These are phyloP conservation scores for Chascanopsetta lugubris DNA, from an alignment of 2,113 vertebrate genomes.

Conservation along the genomic window DNA sequence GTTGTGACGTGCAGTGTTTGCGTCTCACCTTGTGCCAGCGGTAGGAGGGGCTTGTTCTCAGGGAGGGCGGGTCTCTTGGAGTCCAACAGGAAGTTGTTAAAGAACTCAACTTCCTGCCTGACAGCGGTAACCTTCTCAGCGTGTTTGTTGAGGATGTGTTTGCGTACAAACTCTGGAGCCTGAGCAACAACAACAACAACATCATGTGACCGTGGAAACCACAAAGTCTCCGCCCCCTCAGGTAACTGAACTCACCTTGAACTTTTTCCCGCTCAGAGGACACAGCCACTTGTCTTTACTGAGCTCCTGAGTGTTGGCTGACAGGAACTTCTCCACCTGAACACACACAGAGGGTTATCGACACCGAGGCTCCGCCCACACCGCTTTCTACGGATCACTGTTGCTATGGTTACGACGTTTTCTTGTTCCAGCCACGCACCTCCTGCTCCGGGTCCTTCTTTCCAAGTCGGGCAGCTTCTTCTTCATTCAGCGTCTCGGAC, in stretches of 20 bases:
- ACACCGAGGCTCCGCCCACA: too few relatives aligned
- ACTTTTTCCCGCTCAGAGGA: conserved; percentile 94
- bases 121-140: conserved; percentile 89
- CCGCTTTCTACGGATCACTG: too few relatives aligned
- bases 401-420: too few relatives aligned
- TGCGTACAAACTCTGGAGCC: conserved; percentile 96
- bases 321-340: conserved; percentile 90
- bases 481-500: conserved; percentile 85
- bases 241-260: conserved; percentile 77
- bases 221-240: not conserved
- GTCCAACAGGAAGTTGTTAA: conserved; percentile 91
- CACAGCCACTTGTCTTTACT: conserved; percentile 96
- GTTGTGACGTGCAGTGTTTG: too few relatives aligned
- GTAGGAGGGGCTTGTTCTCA: conserved; percentile 88
- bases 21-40: conserved; percentile 71
- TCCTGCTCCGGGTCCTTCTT: conserved; percentile 90
- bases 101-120: conserved; percentile 90
- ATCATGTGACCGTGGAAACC: conserved; percentile 9
- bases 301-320: conserved; percentile 90
- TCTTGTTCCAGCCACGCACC: too few relatives aligned
- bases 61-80: conserved; percentile 88
- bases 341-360: too few relatives aligned
- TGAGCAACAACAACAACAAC: conserved; percentile 31
- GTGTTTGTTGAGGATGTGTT: conserved; percentile 94
- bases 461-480: conserved; percentile 87